phyloP scores from a whole-genome alignment of 2,113 vertebrate species.

The Nothocercus julius region DNA sequence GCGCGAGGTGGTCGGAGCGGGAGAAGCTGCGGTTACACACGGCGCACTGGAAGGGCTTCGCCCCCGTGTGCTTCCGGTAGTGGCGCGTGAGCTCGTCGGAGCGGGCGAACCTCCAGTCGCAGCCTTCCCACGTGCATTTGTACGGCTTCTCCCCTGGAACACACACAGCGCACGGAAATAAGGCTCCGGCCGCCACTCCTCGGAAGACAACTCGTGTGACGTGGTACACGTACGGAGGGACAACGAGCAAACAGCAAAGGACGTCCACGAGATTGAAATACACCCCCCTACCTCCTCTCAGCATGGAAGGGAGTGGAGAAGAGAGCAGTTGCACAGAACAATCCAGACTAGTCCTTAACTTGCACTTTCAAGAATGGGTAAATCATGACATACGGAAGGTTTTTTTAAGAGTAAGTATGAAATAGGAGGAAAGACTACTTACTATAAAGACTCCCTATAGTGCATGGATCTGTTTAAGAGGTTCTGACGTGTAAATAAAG shows the following conservation, averaged over 20 bases:
- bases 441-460: neutral
- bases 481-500: neutral
- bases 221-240: no score
- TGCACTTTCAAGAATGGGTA: neutral
- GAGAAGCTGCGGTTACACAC: slow-evolving; percentile 97
- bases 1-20: slow-evolving; percentile 95
- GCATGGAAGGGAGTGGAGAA: neutral
- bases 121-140: slow-evolving; percentile 96
- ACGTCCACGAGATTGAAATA: neutral
- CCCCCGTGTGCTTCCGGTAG: slow-evolving; percentile 96
- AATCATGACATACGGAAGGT: neutral
- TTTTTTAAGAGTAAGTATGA: neutral
- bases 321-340: neutral
- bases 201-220: accelerated
- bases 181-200: neutral
- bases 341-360: neutral
- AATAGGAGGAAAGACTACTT: slow-evolving; percentile 21
- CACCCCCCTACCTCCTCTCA: neutral
- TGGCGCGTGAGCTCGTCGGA: slow-evolving; percentile 97
- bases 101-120: slow-evolving; percentile 95
- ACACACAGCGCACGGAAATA: neutral
- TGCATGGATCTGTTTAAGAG: neutral
- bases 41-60: slow-evolving; percentile 95
- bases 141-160: slow-evolving; percentile 94
- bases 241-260: no score